Conservation (phyloP, 53 echinoderm and acorn worm species). For the Zoroaster sp. region DNA sequence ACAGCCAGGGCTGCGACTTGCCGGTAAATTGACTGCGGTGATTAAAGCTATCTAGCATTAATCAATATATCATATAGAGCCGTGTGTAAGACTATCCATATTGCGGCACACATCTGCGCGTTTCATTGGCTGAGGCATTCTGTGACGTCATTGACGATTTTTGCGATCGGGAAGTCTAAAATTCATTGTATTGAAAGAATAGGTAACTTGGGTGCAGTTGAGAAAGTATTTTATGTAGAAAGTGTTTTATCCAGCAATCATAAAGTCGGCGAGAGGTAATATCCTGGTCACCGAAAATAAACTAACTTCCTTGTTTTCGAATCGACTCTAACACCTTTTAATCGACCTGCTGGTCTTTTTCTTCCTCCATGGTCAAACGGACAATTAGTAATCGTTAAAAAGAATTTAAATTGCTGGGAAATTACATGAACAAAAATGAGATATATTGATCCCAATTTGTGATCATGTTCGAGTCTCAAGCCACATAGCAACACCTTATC, state of each 20-base stretch:
- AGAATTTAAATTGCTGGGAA: not conserved
- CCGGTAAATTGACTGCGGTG: slow-evolving; percentile 27
- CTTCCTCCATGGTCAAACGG: not conserved
- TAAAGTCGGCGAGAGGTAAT: too few species aligned
- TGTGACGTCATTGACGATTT: slow-evolving; percentile 1
- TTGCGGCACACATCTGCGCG: not conserved
- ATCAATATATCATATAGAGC: slow-evolving; percentile 19
- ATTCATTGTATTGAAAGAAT: too few species aligned
- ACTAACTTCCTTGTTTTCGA: too few species aligned
- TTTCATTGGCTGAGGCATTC: not conserved
- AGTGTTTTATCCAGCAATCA: too few species aligned
- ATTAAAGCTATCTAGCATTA: slow-evolving; percentile 29
- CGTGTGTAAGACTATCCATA: not conserved
- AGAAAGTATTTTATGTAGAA: too few species aligned
- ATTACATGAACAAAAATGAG: not conserved
- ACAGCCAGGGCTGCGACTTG: not conserved
- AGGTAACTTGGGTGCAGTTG: too few species aligned
- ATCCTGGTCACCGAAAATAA: too few species aligned
- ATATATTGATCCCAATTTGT: not conserved
- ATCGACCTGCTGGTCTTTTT: too few species aligned
- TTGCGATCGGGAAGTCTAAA: too few species aligned
- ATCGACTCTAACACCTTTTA: not conserved
- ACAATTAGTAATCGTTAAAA: not conserved
- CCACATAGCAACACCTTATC: not conserved
- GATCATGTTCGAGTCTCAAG: not conserved